Evolutionary conservation across 2,797 vertebrate species (phyloP), one percentile per base, ranked within the genome.

Genomic region (Meriones psammophilus): DNA sequence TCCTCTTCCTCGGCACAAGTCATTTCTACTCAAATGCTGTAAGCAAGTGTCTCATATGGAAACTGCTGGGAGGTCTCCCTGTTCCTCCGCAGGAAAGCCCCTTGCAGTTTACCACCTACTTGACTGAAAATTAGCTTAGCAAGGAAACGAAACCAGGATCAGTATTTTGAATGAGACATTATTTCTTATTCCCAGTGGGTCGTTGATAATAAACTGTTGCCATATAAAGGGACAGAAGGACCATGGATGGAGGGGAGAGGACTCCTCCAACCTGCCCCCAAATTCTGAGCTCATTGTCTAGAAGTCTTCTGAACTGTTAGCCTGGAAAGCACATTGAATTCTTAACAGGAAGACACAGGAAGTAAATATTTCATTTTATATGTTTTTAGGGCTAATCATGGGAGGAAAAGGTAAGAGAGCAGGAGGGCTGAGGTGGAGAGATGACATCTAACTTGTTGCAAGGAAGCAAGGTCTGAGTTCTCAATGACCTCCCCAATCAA

Each of bases 211-310:
- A 62, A 54, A 8, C 8, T 36, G 9, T 12, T 56, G 2, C 26
- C 3, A 58, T 28, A 20, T n/a, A 46, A 78, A 64, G 79, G 20
- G 36, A 39, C 5, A 28, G 17, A 54, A 62, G 73, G 12, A 83
- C 0, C 0, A 6, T 30, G 39, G 39, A 26, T 8, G n/a, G 9
- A 42, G 9, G n/a, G 6, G 1, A 36, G 13, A 1, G 13, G 1
- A 0, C 12, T 1, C 0, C 13, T 39, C 22, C 9, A 22, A 9
- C 2, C n/a, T 24, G 30, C 2, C 8, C 50, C 50, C 6, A 6
- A 6, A 39, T 30, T 0, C 54, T 33, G 26, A 90, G 69, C 46
- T 73, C 74, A 10, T 12, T n/a, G 15, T 33, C 9, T 22, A 2
- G 26, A 22, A 1, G 10, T 18, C 73, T 77, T 81, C 4, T 3